Percentiles rank a stretch among this genome's conserved stretches.
Conservation (phyloP, 1,140 invertebrate species). For the Drosophila orosa region DNA sequence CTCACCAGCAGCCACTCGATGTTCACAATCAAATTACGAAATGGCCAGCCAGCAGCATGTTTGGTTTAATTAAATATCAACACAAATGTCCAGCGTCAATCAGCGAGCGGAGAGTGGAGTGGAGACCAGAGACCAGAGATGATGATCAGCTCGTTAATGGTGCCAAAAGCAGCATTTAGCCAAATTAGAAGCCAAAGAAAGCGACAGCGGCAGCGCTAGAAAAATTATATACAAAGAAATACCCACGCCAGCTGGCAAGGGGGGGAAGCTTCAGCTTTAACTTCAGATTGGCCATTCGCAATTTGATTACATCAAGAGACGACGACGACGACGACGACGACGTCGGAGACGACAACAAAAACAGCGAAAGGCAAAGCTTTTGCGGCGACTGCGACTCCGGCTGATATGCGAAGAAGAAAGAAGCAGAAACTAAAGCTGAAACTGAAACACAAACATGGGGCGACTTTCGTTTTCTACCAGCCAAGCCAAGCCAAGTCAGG, state of each 20-base stretch:
- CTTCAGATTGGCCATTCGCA: conserved; percentile 53
- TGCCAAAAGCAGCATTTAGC: conserved; percentile 71
- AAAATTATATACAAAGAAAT: conserved; percentile 25
- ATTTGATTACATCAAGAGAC: conserved; percentile 78
- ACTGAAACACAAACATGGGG: conserved; percentile 57
- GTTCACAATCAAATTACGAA: conserved; percentile 65
- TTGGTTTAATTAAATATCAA: conserved; percentile 65
- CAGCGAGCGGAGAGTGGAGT: conserved; percentile 13
- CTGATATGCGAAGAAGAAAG: conserved; percentile 59
- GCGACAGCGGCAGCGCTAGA: conserved; percentile 58
- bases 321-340: conserved; percentile 1
- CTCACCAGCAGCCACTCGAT: conserved; percentile 7
- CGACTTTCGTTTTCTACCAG: conserved; percentile 77
- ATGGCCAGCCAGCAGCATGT: conserved; percentile 41
- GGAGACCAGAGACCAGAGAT: conserved; percentile 32
- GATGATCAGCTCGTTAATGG: conserved; percentile 56
- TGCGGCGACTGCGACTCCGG: conserved; percentile 11
- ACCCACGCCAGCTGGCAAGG: conserved; percentile 15
- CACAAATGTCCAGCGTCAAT: conserved; percentile 35
- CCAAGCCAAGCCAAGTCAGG: conserved; percentile 8
- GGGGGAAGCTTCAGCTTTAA: not conserved
- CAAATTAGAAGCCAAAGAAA: conserved; percentile 77
- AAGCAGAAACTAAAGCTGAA: conserved; percentile 30
- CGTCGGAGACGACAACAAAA: conserved; percentile 32
- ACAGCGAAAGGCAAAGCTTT: conserved; percentile 56